Percentiles rank a stretch among this genome's conserved stretches.
Evolutionary conservation across 2,113 vertebrate species (phyloP).

Genomic region (Epinephelus cyanopodus): DNA sequence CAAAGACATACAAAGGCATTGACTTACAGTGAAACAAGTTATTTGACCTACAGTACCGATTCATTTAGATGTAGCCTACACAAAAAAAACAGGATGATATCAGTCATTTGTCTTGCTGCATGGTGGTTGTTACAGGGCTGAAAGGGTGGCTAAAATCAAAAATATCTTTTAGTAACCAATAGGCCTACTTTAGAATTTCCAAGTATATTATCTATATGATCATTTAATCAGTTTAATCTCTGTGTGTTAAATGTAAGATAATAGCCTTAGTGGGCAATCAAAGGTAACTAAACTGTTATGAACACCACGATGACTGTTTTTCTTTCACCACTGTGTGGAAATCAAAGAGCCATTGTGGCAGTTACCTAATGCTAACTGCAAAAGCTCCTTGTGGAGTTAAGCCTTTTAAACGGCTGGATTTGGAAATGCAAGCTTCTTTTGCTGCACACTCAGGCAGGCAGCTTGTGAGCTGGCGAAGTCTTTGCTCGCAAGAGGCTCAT

Average conservation of each 20-base stretch:
- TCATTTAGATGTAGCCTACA: no score
- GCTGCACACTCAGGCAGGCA: slow-evolving; percentile 35
- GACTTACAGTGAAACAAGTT: no score
- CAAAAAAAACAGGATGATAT: no score
- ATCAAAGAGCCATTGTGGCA: slow-evolving; percentile 43
- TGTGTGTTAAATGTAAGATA: background rate
- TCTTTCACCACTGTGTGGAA: slow-evolving; percentile 23
- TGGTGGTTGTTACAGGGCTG: background rate
- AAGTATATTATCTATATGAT: background rate
- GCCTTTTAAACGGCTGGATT: slow-evolving; percentile 67
- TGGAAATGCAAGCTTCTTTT: slow-evolving; percentile 65
- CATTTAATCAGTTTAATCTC: background rate
- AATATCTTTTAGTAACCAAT: background rate
- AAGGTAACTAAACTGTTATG: background rate
- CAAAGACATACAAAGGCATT: no score
- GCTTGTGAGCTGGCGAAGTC: slow-evolving; percentile 22
- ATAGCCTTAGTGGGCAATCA: background rate
- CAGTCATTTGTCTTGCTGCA: background rate
- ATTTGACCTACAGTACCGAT: no score
- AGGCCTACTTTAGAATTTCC: background rate
- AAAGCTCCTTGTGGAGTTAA: slow-evolving; percentile 68
- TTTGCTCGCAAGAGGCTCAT: slow-evolving; percentile 16
- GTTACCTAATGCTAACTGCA: slow-evolving; percentile 40
- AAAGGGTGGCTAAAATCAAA: background rate
- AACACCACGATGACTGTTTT: background rate